phyloP scores from a whole-genome alignment of 1,140 invertebrate genomes.

The Ctenoplectra terminalis region DNA sequence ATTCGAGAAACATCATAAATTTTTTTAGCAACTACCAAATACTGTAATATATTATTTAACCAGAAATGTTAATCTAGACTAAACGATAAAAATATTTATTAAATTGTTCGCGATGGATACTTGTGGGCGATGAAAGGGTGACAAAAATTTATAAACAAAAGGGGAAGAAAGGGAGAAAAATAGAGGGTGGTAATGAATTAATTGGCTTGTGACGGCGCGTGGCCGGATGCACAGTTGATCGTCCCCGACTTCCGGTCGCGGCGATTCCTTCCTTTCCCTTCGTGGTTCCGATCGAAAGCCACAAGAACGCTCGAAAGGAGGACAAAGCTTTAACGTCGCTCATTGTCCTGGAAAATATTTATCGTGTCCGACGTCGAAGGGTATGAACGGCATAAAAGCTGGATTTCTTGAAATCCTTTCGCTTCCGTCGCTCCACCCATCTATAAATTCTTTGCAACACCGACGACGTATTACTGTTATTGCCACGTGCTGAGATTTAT shows the following conservation, averaged over 20 bases:
- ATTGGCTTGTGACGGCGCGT: conserved; percentile 70
- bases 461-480: not conserved
- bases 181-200: conserved; percentile 73
- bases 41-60: no score
- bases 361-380: conserved; percentile 61
- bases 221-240: conserved; percentile 68
- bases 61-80: no score
- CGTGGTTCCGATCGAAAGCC: conserved; percentile 67
- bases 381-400: conserved; percentile 52
- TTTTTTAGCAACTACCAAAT: no score
- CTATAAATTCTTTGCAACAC: conserved; percentile 16
- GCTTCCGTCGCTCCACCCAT: conserved; percentile 29
- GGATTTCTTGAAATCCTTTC: conserved; percentile 56
- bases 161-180: not conserved
- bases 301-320: conserved; percentile 42
- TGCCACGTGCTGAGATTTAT: not conserved
- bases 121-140: not conserved
- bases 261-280: conserved; percentile 49
- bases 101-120: not conserved
- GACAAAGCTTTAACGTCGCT: conserved; percentile 30
- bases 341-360: conserved; percentile 78
- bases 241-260: conserved; percentile 64
- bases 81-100: not conserved
- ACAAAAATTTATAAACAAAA: conserved; percentile 1
- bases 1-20: no score